Base-by-base conservation (phyloP, 2,797 vertebrate genomes). In the Gallirallus australis region DNA sequence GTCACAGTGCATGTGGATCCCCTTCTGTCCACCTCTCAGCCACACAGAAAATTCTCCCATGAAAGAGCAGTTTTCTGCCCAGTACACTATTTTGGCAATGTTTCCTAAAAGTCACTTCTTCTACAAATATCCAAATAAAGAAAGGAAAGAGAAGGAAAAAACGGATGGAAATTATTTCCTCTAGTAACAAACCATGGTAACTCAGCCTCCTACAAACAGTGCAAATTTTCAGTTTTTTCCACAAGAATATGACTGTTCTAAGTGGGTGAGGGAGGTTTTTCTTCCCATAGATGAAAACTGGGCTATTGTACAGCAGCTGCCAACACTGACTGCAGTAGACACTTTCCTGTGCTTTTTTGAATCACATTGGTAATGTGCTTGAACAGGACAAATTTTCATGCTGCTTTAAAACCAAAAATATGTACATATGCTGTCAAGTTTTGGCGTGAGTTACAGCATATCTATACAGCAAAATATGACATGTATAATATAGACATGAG, bases 161-260 rank as follows among this genome's bases (percentile, higher is more conserved):
- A 2, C 47, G 19, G 54, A 37, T 47, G 21, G 40, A 61, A 73
- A 53, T 25, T 40, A 16, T 27, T n/a, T 72, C 4, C 31, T 45
- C 2, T 17, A 47, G 27, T 6, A 54, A 24, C 31, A 45, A 50
- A 13, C 8, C 30, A 16, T 21, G 8, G 8, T 48, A 65, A 73
- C 6, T 59, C 1, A 0, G 8, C 10, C 15, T 77, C 6, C 15
- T 54, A 57, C 5, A 9, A 63, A 20, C 1, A 2, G 37, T 19
- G 15, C 2, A 48, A 25, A 8, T 65, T 88, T 61, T 73, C 52
- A 77, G 30, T 35, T 52, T 27, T 65, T 69, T 3, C 4, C 23
- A n/a, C 30, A 28, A 23, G 15, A 23, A 30, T 69, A 54, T 47
- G 9, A 24, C 8, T n/a, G 15, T 50, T 37, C 54, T 54, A 28